Percentiles rank a stretch among this genome's conserved stretches.
phyloP scores from a whole-genome alignment of 2,888 invertebrate species.

The Pteria penguin region DNA sequence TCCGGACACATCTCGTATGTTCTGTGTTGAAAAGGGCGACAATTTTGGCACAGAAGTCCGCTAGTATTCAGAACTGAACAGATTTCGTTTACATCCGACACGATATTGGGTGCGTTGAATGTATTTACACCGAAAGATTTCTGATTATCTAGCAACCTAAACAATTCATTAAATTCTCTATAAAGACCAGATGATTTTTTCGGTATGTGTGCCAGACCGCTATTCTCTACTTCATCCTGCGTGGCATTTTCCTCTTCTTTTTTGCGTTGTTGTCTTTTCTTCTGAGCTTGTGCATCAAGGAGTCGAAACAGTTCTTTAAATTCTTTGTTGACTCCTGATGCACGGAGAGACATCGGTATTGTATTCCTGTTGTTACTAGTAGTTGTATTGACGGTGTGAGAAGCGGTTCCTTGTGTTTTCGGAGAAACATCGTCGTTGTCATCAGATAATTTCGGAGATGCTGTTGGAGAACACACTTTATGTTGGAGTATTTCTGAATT shows the following conservation, averaged over 20 bases:
- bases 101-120: background rate
- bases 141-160: background rate
- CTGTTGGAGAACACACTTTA: no score
- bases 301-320: background rate
- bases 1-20: background rate
- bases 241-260: background rate
- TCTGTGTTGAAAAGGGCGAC: background rate
- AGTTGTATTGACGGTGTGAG: no score
- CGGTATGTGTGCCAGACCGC: background rate
- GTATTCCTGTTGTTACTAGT: no score
- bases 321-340: background rate
- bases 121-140: background rate
- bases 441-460: no score
- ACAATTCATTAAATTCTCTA: background rate
- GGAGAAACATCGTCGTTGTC: no score
- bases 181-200: background rate
- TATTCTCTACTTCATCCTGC: background rate
- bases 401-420: no score
- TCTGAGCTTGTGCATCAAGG: background rate
- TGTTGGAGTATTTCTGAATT: no score
- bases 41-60: background rate
- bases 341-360: no score
- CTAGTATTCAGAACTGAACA: background rate
- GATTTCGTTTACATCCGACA: background rate
- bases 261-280: background rate